Conservation (phyloP, 2,888 invertebrate genomes). For the Gandaritis pyraliata region DNA sequence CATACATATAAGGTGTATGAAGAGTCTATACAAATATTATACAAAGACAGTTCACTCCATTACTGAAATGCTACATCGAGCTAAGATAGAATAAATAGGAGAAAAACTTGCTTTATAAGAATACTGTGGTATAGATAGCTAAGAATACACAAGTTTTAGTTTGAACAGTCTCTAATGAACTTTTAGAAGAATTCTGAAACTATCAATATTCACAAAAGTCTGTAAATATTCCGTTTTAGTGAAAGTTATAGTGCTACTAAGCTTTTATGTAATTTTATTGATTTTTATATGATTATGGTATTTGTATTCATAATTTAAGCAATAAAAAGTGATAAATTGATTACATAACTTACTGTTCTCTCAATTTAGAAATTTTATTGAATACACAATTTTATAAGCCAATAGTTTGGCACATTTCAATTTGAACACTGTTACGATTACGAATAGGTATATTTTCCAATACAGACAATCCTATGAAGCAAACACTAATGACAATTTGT, state of each 20-base stretch:
- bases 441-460: constrained; percentile 28
- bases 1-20: constrained; percentile 3
- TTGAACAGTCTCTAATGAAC: neutral
- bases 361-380: constrained; percentile 27
- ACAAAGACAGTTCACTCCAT: constrained; percentile 3
- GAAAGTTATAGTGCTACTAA: too few relatives aligned
- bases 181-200: neutral
- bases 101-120: constrained; percentile 5
- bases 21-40: constrained; percentile 41
- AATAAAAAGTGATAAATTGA: too few relatives aligned
- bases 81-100: constrained; percentile 1
- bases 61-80: constrained; percentile 3
- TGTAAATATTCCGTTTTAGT: too few relatives aligned
- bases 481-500: constrained; percentile 25
- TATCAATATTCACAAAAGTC: too few relatives aligned
- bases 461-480: constrained; percentile 25
- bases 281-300: too few relatives aligned
- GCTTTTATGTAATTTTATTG: too few relatives aligned
- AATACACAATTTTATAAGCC: constrained; percentile 50
- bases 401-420: constrained; percentile 69
- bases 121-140: neutral
- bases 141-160: neutral
- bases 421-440: constrained; percentile 62
- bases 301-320: too few relatives aligned
- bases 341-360: neutral